Conservation (phyloP, 53 echinoderm and acorn worm species). For the Paracentrotus lividus region DNA sequence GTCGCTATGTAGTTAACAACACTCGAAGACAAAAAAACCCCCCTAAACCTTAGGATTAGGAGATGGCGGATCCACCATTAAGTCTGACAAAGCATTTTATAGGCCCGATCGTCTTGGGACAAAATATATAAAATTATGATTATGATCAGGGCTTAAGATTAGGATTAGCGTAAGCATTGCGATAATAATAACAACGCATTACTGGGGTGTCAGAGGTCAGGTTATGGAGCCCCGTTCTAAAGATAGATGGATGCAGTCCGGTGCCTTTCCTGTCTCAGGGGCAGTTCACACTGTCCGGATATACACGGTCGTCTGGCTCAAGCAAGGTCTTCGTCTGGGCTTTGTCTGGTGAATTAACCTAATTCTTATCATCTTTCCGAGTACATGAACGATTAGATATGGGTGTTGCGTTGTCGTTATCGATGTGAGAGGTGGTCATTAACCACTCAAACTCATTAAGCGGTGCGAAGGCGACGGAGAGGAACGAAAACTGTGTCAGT, state of each 20-base stretch:
- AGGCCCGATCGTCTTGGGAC: no score
- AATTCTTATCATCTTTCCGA: background rate
- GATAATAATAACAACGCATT: no score
- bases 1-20: no score
- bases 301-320: background rate
- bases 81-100: no score
- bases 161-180: no score
- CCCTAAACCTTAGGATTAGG: no score
- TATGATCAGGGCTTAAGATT: no score
- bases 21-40: no score
- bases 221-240: background rate
- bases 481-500: background rate
- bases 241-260: constrained; percentile 11
- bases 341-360: background rate
- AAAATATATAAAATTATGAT: no score
- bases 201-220: background rate
- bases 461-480: background rate
- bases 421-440: background rate
- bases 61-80: no score
- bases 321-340: background rate
- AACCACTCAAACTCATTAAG: background rate
- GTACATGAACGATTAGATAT: background rate
- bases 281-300: background rate
- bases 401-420: background rate
- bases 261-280: background rate